Evolutionary conservation across 2,797 vertebrate species (phyloP).

Genomic region (Scarus forsteni): DNA sequence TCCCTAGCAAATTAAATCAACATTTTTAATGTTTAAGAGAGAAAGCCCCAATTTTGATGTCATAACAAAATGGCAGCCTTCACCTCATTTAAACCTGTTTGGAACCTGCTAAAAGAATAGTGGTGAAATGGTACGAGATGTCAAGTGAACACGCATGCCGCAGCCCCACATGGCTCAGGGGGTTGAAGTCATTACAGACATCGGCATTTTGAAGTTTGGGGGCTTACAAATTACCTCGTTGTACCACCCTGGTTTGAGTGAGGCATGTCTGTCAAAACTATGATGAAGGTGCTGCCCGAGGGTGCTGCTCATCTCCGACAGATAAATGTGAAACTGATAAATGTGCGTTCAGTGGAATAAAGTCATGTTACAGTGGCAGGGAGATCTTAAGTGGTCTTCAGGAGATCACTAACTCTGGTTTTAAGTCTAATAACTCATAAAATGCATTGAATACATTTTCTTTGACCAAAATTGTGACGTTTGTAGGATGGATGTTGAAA

Average conservation of each 20-base stretch:
- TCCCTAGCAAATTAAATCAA: too few species aligned
- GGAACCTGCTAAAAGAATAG: constrained; percentile 14
- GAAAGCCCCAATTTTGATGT: background rate
- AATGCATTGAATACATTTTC: background rate
- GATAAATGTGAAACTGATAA: constrained; percentile 25
- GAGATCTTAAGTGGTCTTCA: too few species aligned
- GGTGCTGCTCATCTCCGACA: constrained; percentile 40
- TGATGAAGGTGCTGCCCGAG: constrained; percentile 60
- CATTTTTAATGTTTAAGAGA: background rate
- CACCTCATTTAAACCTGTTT: constrained; percentile 43
- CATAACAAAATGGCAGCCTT: constrained; percentile 16
- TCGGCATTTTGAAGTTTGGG: constrained; percentile 70
- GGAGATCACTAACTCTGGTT: background rate
- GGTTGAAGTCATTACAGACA: constrained; percentile 75
- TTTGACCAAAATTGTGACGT: background rate
- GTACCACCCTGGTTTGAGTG: constrained; percentile 74
- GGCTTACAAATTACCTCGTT: constrained; percentile 83
- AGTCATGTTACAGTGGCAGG: constrained; percentile 5
- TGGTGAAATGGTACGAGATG: constrained; percentile 29
- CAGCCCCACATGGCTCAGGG: constrained; percentile 59
- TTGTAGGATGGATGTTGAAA: too few species aligned
- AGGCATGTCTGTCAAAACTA: constrained; percentile 74
- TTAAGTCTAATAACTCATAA: background rate
- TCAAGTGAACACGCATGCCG: constrained; percentile 57
- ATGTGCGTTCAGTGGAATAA: constrained; percentile 15